These are phyloP conservation scores for Halcyon malimbica DNA, from an alignment of 2,113 vertebrate genomes.

Conservation along the genomic window DNA sequence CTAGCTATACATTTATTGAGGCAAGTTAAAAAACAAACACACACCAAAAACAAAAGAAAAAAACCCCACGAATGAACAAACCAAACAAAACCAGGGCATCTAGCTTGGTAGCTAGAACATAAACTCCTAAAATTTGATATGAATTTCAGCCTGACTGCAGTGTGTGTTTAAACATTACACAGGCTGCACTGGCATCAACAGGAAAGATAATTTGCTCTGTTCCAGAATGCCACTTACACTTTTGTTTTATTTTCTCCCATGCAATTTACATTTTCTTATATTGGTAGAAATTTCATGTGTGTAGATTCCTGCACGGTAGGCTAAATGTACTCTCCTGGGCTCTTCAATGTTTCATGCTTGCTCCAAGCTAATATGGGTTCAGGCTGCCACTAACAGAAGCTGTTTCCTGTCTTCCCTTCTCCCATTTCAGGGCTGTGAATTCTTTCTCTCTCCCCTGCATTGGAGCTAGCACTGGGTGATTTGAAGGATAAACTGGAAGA, in stretches of 20 bases:
- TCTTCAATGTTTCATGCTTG: neutral
- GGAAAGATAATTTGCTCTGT: neutral
- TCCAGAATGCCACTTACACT: neutral
- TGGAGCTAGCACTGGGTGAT: neutral
- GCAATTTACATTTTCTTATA: neutral
- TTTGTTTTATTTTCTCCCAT: neutral
- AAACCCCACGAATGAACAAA: no score
- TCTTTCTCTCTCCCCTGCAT: neutral
- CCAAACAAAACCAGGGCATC: no score
- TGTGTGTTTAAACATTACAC: neutral
- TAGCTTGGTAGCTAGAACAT: neutral
- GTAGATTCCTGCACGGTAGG: neutral
- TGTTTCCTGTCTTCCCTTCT: neutral
- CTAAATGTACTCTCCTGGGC: neutral
- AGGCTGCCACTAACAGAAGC: neutral
- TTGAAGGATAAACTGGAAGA: neutral
- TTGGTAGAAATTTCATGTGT: neutral
- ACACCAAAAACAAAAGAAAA: no score
- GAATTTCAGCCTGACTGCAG: neutral
- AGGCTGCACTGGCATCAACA: neutral
- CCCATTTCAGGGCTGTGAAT: neutral
- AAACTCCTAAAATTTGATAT: neutral
- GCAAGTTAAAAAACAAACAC: neutral
- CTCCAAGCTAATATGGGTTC: neutral
- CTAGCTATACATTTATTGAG: neutral